Conservation (phyloP, 2,113 vertebrate species). For the Corvus cornix region DNA sequence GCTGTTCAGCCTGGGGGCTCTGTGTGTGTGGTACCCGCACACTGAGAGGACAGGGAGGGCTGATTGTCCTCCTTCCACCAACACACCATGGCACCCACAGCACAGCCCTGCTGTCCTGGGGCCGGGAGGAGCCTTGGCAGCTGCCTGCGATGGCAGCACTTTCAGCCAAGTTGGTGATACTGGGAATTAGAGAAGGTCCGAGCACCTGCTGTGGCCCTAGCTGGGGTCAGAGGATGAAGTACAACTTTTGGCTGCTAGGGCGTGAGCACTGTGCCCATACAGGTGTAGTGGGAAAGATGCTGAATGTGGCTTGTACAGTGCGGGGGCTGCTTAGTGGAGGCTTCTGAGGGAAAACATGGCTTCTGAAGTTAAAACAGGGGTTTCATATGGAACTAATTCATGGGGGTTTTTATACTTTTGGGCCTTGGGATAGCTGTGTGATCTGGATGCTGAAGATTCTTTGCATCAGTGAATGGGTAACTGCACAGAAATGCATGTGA, state of each 20-base stretch:
- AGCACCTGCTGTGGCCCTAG: neutral
- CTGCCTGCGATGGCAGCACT: neutral
- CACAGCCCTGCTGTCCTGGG: neutral
- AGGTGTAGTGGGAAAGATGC: neutral
- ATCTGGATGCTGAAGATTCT: neutral
- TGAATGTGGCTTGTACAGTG: neutral
- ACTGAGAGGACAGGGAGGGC: accelerated
- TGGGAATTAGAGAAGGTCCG: neutral
- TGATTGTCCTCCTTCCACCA: neutral
- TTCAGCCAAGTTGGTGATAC: neutral
- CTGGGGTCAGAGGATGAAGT: neutral
- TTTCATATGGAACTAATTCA: neutral
- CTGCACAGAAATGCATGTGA: neutral
- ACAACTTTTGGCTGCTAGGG: neutral
- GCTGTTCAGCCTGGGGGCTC: neutral
- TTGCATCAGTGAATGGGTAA: neutral
- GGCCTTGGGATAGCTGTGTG: neutral
- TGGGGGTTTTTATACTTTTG: neutral
- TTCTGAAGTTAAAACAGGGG: neutral
- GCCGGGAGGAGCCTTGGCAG: neutral
- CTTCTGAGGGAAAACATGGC: neutral
- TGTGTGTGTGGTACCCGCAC: accelerated
- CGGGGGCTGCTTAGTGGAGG: neutral
- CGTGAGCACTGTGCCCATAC: neutral
- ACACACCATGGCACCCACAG: accelerated